These are phyloP conservation scores for Helicoverpa assulta DNA, from an alignment of 2,888 invertebrate genomes.

Conservation along the genomic window DNA sequence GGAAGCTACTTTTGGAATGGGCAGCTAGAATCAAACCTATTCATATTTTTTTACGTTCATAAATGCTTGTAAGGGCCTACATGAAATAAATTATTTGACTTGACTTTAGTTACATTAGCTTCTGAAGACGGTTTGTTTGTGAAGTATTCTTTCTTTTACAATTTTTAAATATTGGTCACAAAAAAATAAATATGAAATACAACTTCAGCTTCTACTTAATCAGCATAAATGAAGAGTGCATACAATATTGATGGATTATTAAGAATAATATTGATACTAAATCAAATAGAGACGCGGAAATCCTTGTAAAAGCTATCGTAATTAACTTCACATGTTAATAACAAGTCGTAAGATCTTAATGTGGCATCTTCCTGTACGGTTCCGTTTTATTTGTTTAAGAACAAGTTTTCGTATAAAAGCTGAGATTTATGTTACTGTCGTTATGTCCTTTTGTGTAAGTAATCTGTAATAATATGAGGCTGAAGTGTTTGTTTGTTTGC, in stretches of 20 bases:
- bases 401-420: slow-evolving; percentile 13
- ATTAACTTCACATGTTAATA: slow-evolving; percentile 23
- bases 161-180: no score
- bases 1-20: no score
- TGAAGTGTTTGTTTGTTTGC: no score
- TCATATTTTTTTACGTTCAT: no score
- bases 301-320: slow-evolving; percentile 27
- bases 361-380: slow-evolving; percentile 34
- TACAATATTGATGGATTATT: slow-evolving; percentile 5
- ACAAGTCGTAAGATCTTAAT: slow-evolving; percentile 17
- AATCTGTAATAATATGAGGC: no score
- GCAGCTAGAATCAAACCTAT: no score
- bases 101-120: no score
- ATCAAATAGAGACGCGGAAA: slow-evolving; percentile 26
- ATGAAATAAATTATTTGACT: no score
- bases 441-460: slow-evolving; percentile 5
- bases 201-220: not conserved
- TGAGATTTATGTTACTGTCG: slow-evolving; percentile 9
- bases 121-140: no score
- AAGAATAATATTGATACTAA: slow-evolving; percentile 21
- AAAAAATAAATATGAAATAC: not conserved
- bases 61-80: no score
- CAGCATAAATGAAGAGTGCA: not conserved
- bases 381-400: slow-evolving; percentile 16
- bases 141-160: no score